Base-by-base conservation (phyloP, 2,113 vertebrate genomes). In the Trichechus manatus region DNA sequence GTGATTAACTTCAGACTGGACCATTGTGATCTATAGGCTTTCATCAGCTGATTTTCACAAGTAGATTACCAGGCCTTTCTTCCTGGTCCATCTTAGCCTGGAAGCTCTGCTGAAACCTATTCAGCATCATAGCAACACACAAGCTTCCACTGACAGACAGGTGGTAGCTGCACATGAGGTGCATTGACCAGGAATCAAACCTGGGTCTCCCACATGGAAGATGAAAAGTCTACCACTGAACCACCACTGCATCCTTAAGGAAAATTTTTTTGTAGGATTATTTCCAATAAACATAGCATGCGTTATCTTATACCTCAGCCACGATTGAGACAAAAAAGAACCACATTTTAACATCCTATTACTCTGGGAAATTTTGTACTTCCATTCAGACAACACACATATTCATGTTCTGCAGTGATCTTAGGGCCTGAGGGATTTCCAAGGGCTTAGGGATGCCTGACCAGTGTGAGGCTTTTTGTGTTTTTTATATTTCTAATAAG, bases 401-500 rank as follows among this genome's bases (percentile, higher is more conserved):
- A 56, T 53, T 84, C 9, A n/a, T 4, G 75, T 2, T 66, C 9
- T 63, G 8, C 23, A 63, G 25, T 70, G 25, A 78, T 11, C 20
- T 64, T 70, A 56, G 81, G n/a, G 72, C 42, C 47, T 79, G 53
- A 47, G 56, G 25, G 9, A 80, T 77, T 95, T 42, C n/a, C 77
- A 92, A 78, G 72, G 2, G 17, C 22, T 72, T 80, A 84, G 36
- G 3, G 6, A 4, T 80, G 19, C 36, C 79, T 66, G 63, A 95
- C 22, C 9, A 23, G 47, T 25, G 36, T 27, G 53, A 79, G 17
- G 22, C 23, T 86, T 29, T 81, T 27, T 81, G 15, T 77, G 15
- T 86, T 89, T 74, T 63, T 87, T 25, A 84, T 44, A 85, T 70
- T 85, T 93, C 63, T 92, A 94, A 94, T 44, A 85, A 92, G 31